A percentile compares a stretch with the other conserved stretches of the same genome.
These are phyloP conservation scores for Araneus ventricosus DNA, from an alignment of 1,140 invertebrate species.

Conservation along the genomic window DNA sequence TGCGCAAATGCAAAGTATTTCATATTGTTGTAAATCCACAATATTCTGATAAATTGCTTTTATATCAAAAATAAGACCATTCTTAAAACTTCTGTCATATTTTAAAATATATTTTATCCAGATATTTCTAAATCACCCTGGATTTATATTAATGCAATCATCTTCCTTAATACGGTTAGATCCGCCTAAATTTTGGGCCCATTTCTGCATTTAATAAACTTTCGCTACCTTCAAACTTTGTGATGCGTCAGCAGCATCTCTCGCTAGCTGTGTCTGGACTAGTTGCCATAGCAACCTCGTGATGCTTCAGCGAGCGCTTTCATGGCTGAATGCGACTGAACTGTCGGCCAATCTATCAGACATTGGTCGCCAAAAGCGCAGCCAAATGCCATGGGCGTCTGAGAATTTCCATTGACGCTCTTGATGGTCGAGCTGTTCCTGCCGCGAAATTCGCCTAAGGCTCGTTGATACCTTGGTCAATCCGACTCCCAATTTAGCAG, in stretches of 20 bases:
- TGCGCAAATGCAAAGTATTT: too few relatives aligned
- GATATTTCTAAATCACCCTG: too few relatives aligned
- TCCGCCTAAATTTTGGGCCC: not conserved
- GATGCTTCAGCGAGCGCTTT: constrained; percentile 69
- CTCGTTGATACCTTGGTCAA: constrained; percentile 39
- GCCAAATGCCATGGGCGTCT: constrained; percentile 49
- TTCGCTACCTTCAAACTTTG: constrained; percentile 44
- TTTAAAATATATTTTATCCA: too few relatives aligned
- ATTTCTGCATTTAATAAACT: constrained; percentile 67
- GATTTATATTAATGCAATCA: too few relatives aligned
- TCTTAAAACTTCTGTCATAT: too few relatives aligned
- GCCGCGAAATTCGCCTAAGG: constrained; percentile 56
- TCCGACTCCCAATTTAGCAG: constrained; percentile 37
- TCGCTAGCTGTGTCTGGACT: constrained; percentile 25
- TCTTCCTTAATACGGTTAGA: not conserved
- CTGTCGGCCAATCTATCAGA: constrained; percentile 69
- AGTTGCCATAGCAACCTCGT: constrained; percentile 57
- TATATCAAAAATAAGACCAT: too few relatives aligned
- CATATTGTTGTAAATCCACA: too few relatives aligned
- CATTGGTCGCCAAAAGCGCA: constrained; percentile 68
- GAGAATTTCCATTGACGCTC: constrained; percentile 34
- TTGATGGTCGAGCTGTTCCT: constrained; percentile 34
- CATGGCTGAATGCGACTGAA: constrained; percentile 68
- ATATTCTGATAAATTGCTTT: too few relatives aligned
- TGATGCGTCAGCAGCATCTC: constrained; percentile 59